phyloP scores from a whole-genome alignment of 2,797 vertebrate genomes.

The Valencia hispanica region DNA sequence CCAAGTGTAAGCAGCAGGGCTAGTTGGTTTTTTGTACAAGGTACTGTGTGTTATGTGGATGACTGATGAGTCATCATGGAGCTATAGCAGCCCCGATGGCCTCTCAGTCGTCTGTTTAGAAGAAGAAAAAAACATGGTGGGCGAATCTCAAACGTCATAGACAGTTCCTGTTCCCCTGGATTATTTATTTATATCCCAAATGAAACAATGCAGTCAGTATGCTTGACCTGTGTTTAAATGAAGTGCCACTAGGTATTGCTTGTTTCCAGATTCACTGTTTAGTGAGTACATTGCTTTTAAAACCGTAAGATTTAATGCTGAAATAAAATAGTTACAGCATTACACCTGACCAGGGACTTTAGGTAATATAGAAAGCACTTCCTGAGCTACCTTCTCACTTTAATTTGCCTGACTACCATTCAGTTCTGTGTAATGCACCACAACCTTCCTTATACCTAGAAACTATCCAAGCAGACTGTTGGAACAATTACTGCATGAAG shows the following conservation, averaged over 20 bases:
- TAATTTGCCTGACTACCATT: not conserved
- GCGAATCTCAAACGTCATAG: not conserved
- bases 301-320: not conserved
- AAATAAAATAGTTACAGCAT: not conserved
- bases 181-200: constrained; percentile 9
- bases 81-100: not conserved
- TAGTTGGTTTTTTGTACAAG: constrained; percentile 45
- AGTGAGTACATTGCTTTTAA: not conserved
- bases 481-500: constrained; percentile 33
- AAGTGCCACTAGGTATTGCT: not conserved
- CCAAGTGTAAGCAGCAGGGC: constrained; percentile 27
- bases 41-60: constrained; percentile 43
- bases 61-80: constrained; percentile 54
- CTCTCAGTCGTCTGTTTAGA: constrained; percentile 5
- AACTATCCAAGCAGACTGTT: not conserved
- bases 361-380: not conserved
- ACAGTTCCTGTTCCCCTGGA: not conserved
- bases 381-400: not conserved
- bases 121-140: not conserved
- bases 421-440: constrained; percentile 3
- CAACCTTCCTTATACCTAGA: not conserved
- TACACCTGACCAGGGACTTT: not conserved
- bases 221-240: not conserved
- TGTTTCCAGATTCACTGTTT: not conserved
- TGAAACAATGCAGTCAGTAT: not conserved